These are phyloP conservation scores for Mercenaria mercenaria DNA, from an alignment of 1,140 invertebrate species.

Conservation along the genomic window DNA sequence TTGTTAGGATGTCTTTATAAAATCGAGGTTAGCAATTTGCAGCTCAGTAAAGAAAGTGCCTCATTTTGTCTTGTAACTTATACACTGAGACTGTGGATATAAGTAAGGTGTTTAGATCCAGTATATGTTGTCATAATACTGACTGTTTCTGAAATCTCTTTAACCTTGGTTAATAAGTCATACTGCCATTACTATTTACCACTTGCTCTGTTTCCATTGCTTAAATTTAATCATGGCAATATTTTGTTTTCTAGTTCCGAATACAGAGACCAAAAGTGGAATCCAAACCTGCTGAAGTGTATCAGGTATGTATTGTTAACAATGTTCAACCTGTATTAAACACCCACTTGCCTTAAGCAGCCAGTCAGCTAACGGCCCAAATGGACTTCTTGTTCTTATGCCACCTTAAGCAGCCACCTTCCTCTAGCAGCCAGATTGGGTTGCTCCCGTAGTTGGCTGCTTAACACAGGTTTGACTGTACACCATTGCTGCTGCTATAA, in stretches of 20 bases:
- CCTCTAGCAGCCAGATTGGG: too few species aligned
- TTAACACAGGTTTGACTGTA: too few species aligned
- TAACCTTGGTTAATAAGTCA: too few species aligned
- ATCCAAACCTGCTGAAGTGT: not conserved
- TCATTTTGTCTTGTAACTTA: too few species aligned
- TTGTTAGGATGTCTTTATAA: too few species aligned
- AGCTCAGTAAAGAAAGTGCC: too few species aligned
- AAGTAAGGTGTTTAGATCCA: not conserved
- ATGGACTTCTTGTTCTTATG: not conserved
- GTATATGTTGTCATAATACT: not conserved
- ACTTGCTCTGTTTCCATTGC: not conserved
- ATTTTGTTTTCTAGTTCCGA: not conserved
- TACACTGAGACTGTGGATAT: too few species aligned
- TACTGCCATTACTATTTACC: too few species aligned
- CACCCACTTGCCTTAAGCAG: not conserved
- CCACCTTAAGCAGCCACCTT: not conserved
- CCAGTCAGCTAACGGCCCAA: not conserved
- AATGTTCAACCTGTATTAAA: not conserved
- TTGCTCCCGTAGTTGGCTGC: too few species aligned
- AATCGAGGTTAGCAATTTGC: too few species aligned
- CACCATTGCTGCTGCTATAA: too few species aligned
- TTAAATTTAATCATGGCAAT: not conserved
- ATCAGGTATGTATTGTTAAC: not conserved
- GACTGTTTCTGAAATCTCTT: too few species aligned
- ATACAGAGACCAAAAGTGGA: conserved; percentile 21